phyloP scores from a whole-genome alignment of 2,113 vertebrate species.

The Ovis canadensis region DNA sequence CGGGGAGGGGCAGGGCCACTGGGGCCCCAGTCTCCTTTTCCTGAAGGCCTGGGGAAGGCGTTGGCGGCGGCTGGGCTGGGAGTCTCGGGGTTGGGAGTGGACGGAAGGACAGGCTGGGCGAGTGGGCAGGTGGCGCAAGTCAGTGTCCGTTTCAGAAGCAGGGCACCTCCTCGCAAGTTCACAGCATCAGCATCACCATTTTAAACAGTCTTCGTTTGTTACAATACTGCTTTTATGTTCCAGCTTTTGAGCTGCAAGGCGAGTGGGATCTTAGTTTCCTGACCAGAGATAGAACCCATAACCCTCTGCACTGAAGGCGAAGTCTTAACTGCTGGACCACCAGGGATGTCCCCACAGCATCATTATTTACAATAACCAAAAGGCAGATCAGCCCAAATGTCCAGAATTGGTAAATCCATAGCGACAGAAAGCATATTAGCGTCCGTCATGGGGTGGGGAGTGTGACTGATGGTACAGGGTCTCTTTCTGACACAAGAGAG shows the following conservation, averaged over 20 bases:
- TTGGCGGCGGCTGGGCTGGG: neutral
- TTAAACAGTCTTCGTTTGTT: neutral
- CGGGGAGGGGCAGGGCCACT: neutral
- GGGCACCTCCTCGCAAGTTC: fast-evolving
- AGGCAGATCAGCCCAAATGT: neutral
- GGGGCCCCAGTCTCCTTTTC: neutral
- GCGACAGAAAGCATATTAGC: fast-evolving
- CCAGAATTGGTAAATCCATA: fast-evolving
- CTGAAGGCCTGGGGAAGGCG: neutral
- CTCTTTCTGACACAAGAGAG: neutral
- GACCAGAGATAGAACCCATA: neutral
- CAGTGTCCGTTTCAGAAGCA: fast-evolving
- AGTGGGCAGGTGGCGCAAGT: neutral
- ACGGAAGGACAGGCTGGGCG: too few relatives aligned
- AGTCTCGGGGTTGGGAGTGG: neutral
- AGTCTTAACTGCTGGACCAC: neutral
- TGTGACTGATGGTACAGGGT: neutral
- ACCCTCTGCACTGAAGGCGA: neutral
- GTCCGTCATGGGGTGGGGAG: fast-evolving
- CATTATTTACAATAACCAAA: neutral
- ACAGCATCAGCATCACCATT: neutral
- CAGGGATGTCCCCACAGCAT: neutral
- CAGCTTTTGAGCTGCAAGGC: neutral
- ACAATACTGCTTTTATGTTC: neutral
- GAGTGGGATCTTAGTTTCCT: neutral